Conservation (phyloP, 1,140 invertebrate species). For the Pseudomyrmex dendroicus region DNA sequence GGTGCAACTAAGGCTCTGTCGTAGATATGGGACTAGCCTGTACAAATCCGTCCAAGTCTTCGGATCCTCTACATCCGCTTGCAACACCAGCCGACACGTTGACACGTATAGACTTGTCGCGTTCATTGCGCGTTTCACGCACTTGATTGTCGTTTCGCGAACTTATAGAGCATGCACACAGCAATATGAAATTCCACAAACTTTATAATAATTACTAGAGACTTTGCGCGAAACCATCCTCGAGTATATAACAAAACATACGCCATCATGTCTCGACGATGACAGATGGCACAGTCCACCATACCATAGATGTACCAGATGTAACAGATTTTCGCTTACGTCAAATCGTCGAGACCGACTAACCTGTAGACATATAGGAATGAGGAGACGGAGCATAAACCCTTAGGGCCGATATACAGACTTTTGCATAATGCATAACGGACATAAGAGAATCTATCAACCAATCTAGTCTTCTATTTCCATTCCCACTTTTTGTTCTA, state of each 20-base stretch:
- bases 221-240: constrained; percentile 73
- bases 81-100: constrained; percentile 92
- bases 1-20: constrained; percentile 94
- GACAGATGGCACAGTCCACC: too few species aligned
- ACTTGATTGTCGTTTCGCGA: constrained; percentile 1
- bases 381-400: too few species aligned
- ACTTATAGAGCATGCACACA: neutral
- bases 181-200: constrained; percentile 16
- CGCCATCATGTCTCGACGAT: constrained; percentile 78
- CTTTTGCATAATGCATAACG: too few species aligned
- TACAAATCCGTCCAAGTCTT: constrained; percentile 92
- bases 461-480: too few species aligned
- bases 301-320: too few species aligned
- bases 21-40: constrained; percentile 92
- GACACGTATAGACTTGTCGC: constrained; percentile 93
- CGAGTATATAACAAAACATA: constrained; percentile 80
- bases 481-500: too few species aligned
- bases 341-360: too few species aligned
- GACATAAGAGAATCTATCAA: too few species aligned
- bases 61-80: constrained; percentile 89
- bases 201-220: constrained; percentile 55
- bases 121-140: constrained; percentile 88
- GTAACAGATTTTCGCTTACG: too few species aligned
- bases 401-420: too few species aligned
- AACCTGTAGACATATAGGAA: too few species aligned